Base-by-base conservation (phyloP, 2,113 vertebrate genomes). In the Pithys albifrons region DNA sequence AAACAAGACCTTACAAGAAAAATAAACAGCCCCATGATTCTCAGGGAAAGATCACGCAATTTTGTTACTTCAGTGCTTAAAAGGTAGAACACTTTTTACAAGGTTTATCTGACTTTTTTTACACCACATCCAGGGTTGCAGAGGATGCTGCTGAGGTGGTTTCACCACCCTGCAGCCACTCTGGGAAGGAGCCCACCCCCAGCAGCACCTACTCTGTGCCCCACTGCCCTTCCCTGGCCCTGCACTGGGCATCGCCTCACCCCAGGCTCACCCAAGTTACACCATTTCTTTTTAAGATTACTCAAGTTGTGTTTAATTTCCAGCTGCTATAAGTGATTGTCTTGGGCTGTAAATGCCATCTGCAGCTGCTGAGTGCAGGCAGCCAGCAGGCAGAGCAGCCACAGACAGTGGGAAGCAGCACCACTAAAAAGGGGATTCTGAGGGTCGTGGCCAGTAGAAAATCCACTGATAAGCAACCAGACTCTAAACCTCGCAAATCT, bases 151-250 rank as follows among this genome's bases (percentile, higher is more conserved):
- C n/a, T 33, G 64, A 43, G 45, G 41, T 19, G 7, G 27, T 69
- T 28, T n/a, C 16, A 5, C 11, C 2, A 14, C 6, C 35, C 27
- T 14, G 6, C 37, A n/a, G 41, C n/a, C 0, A 0, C 66, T 49
- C 48, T 2, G 0, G 22, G 39, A 45, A 25, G 49, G 70, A 10
- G 18, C n/a, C 4, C 29, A 52, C 61, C 10, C 1, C 28, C 52
- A 31, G 43, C 7, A 0, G 7, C 0, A 0, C 27, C 23, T 14
- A 24, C 69, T 55, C 39, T 7, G 2, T 2, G 1, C 64, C n/a
- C 46, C 29, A 2, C 64, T 29, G 5, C 74, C 65, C 46, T 52
- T 59, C 18, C 62, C 62, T 65, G 39, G 29, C 76, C 4, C 1
- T 3, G 6, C 1, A 10, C 6, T 1, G 1, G 31, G 55, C 11